Evolutionary conservation across 1,140 invertebrate species (phyloP), one percentile per base, ranked within the genome.

Genomic region (Drosophila ogumai): DNA sequence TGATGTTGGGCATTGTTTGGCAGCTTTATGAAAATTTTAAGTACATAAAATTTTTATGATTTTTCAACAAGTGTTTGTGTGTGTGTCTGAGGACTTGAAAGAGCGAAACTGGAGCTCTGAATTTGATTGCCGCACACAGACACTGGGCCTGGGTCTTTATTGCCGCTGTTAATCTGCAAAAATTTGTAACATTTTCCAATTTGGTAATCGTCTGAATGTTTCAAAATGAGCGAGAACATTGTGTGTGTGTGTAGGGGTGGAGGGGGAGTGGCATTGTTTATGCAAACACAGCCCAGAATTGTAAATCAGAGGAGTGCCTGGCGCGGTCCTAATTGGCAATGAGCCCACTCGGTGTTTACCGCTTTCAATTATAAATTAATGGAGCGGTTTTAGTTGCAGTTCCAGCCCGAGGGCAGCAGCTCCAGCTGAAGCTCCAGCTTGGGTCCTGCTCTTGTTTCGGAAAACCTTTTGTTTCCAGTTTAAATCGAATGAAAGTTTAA

Each of bases 11-110:
- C 81, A 85, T 85, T 81, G 81, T 80, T 85, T 81, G 66, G 61
- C 36, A 61, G 81, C 82, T 67, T 72, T 81, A 85, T 85, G 67
- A 77, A 85, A 73, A 69, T 78, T 87, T 79, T 68, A 82, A 79
- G 82, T 77, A 79, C 75, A 82, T 86, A 36, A 87, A 79, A 79
- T 68, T 82, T 79, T 73, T 79, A 82, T 86, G 79, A 77, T 74
- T 76, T 64, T 66, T 79, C 75, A 79, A 73, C 82, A 81, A 73
- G 66, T 84, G 81, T 60, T 44, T 59, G 55, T 44, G 43, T 41
- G 61, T 44, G 49, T 25, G 57, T 38, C 58, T 28, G 22, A 25
- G 46, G 41, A 44, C 41, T 19, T 19, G 41, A 44, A 19, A 19
- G 41, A 12, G 28, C n/a, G 47, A 22, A 34, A 36, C 38, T 59